Evolutionary conservation across 2,797 vertebrate genomes (phyloP).

Genomic region (Margarornis squamiger): DNA sequence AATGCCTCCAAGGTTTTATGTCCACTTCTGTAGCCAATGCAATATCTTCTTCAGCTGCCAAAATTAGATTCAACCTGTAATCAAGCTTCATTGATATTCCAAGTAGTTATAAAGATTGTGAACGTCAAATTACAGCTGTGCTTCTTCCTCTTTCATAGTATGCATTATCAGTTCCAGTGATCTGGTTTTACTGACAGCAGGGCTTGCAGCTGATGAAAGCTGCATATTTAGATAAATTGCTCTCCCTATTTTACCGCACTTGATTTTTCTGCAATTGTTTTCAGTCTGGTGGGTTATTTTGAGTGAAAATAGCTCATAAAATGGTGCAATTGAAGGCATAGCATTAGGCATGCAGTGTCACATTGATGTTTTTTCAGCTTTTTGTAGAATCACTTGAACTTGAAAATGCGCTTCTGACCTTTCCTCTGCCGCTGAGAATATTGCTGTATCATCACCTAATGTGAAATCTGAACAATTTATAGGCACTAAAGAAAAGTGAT

Average conservation of each 20-base stretch:
- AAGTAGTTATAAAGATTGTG: not conserved
- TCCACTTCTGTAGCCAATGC: not conserved
- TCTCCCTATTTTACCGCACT: not conserved
- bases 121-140: not conserved
- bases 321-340: not conserved
- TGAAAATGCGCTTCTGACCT: not conserved
- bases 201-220: not conserved
- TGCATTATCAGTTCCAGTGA: not conserved
- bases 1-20: not conserved
- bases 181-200: not conserved
- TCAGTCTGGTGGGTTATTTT: not conserved
- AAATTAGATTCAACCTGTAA: not conserved
- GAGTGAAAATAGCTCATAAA: not conserved
- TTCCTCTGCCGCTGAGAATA: not conserved
- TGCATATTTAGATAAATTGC: not conserved
- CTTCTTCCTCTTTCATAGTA: not conserved
- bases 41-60: not conserved
- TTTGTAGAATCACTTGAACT: not conserved
- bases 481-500: not conserved
- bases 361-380: not conserved
- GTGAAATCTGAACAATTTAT: not conserved
- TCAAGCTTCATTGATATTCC: not conserved
- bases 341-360: not conserved
- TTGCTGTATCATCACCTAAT: not conserved
- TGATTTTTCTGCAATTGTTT: not conserved